Evolutionary conservation across 2,888 invertebrate species (phyloP), one percentile per base, ranked within the genome.

Genomic region (Hydriomena furcata): DNA sequence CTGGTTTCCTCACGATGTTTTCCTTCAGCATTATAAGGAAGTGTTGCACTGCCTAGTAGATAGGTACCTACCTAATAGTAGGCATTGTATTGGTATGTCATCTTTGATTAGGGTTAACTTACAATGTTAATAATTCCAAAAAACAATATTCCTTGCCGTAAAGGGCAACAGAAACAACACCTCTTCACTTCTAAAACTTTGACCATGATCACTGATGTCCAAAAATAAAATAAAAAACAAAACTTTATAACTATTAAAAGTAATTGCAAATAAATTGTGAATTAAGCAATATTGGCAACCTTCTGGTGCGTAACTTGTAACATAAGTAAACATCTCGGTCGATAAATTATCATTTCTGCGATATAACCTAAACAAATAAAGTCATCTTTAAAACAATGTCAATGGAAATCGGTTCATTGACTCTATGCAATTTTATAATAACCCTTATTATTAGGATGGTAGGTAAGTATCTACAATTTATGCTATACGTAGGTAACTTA

Each of bases 41-140:
- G n/a, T n/a, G n/a, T n/a, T n/a, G n/a, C n/a, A n/a, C n/a, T n/a
- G n/a, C n/a, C n/a, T n/a, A n/a, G n/a, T n/a, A n/a, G n/a, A n/a
- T n/a, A n/a, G n/a, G n/a, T n/a, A n/a, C n/a, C n/a, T n/a, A n/a
- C n/a, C n/a, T n/a, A n/a, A n/a, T n/a, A n/a, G n/a, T n/a, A n/a
- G n/a, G n/a, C n/a, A n/a, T n/a, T n/a, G n/a, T n/a, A n/a, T n/a
- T n/a, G n/a, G n/a, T n/a, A n/a, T n/a, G n/a, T n/a, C n/a, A n/a
- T n/a, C n/a, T n/a, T n/a, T n/a, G n/a, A n/a, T n/a, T n/a, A n/a
- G n/a, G n/a, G n/a, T n/a, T n/a, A n/a, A 83, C 86, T 84, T 72
- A 88, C 89, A 40, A 87, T 77, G 55, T 89, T 88, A 47, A 88
- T 63, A 41, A 81, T 74, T 44, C 83, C 88, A 69, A 88, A 85